Evolutionary conservation across 2,113 vertebrate species (phyloP), one percentile per base, ranked within the genome.

Genomic region (Castor canadensis): DNA sequence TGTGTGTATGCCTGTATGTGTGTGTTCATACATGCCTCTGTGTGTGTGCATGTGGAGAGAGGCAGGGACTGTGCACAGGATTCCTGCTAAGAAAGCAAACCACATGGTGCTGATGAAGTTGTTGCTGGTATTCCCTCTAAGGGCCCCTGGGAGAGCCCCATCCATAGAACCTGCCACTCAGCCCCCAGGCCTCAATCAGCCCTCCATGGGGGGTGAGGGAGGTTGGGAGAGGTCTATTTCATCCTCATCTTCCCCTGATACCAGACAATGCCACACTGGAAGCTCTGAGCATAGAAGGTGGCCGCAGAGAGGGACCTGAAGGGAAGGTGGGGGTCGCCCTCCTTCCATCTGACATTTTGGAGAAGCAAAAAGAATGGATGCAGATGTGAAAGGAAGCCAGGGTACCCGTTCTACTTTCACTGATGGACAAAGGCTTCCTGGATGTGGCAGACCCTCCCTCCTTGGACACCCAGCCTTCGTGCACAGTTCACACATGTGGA

Each of bases 231-330:
- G 60, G 43, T 52, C 71, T 76, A 10, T 19, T 45, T 85, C 49
- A 43, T 12, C 54, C 49, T 45, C 3, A 0, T 1, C 22, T 62
- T 4, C 28, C 30, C 58, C 71, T 0, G 4, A 40, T 11, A 30
- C 9, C 16, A 0, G 11, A 38, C 0, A 1, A 62, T 19, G 22
- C 47, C 40, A 17, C 62, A 8, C 0, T 5, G 1, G 3, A 69
- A 30, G 32, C 52, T 49, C 35, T 43, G 20, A 45, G 40, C 5
- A 20, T 0, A 22, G 72, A 32, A 12, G 35, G 30, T 4, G 5
- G 49, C 66, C 11, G 16, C 45, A 4, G 12, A 22, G 76, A 7
- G 40, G 6, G 13, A 5, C 4, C 43, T 2, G 38, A 1, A 11
- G 45, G 60, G 3, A 4, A 3, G 56, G 9, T 3, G 62, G 28